These are phyloP conservation scores for Nyctibius grandis DNA, from an alignment of 2,797 vertebrate genomes.

Conservation along the genomic window DNA sequence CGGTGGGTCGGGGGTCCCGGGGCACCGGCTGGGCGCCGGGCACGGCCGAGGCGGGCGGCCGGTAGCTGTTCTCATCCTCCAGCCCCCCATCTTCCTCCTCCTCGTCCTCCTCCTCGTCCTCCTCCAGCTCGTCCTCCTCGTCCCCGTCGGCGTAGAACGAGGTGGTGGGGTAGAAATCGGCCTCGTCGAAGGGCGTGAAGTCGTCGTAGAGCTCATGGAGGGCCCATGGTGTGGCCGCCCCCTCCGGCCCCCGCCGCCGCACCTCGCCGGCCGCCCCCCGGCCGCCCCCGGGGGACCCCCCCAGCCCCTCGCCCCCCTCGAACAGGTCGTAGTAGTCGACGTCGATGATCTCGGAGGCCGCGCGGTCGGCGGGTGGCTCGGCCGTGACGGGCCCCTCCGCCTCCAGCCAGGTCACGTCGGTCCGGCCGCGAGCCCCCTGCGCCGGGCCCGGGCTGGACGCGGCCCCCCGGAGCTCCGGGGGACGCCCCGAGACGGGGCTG, in stretches of 20 bases:
- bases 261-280: slow-evolving; percentile 71
- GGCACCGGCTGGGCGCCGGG: slow-evolving; percentile 54
- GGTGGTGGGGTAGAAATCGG: slow-evolving; percentile 83
- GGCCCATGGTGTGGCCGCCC: slow-evolving; percentile 82
- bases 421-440: slow-evolving; percentile 60
- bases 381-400: slow-evolving; percentile 47
- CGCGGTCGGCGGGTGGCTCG: not conserved
- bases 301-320: slow-evolving; percentile 62
- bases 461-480: slow-evolving; percentile 39
- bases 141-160: slow-evolving; percentile 81
- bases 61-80: slow-evolving; percentile 75
- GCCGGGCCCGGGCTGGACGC: slow-evolving; percentile 72
- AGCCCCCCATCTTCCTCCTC: slow-evolving; percentile 74
- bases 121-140: slow-evolving; percentile 76
- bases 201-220: slow-evolving; percentile 86
- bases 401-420: slow-evolving; percentile 73
- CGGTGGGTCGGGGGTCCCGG: slow-evolving; percentile 51
- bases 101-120: slow-evolving; percentile 79
- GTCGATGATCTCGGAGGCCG: slow-evolving; percentile 76
- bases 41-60: slow-evolving; percentile 56
- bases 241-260: slow-evolving; percentile 38
- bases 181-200: slow-evolving; percentile 87
- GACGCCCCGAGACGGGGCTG: not conserved
- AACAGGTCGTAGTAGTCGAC: slow-evolving; percentile 85
- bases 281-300: slow-evolving; percentile 63